phyloP scores from a whole-genome alignment of 2,888 invertebrate species.

The Pseudoips prasinana region DNA sequence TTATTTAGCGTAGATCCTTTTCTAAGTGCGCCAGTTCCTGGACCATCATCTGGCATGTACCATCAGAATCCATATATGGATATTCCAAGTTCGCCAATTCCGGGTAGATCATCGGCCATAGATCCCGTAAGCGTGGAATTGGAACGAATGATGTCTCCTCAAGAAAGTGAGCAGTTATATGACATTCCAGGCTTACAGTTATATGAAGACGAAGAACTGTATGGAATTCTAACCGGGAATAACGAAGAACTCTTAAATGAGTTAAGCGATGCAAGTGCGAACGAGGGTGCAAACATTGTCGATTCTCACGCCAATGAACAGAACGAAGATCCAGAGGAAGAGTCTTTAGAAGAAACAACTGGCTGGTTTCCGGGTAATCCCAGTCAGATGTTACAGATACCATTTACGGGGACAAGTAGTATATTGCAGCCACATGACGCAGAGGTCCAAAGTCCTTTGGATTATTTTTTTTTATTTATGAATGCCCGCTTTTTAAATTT shows the following conservation, averaged over 20 bases:
- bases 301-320: slow-evolving; percentile 19
- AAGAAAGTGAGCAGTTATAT: slow-evolving; percentile 18
- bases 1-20: slow-evolving; percentile 17
- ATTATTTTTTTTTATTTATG: slow-evolving; percentile 23
- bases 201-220: slow-evolving; percentile 19
- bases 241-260: slow-evolving; percentile 12
- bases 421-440: slow-evolving; percentile 25
- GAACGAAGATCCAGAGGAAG: slow-evolving; percentile 18
- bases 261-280: slow-evolving; percentile 13
- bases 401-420: slow-evolving; percentile 25
- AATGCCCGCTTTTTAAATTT: slow-evolving; percentile 18
- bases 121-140: slow-evolving; percentile 20
- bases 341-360: slow-evolving; percentile 17
- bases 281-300: slow-evolving; percentile 18
- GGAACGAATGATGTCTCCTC: slow-evolving; percentile 21
- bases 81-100: slow-evolving; percentile 21
- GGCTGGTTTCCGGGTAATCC: slow-evolving; percentile 25
- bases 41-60: slow-evolving; percentile 18
- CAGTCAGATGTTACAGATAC: slow-evolving; percentile 18
- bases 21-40: slow-evolving; percentile 16
- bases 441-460: slow-evolving; percentile 19
- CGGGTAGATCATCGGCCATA: slow-evolving; percentile 20
- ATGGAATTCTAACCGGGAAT: slow-evolving; percentile 17
- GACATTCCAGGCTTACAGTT: slow-evolving; percentile 18
- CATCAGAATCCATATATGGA: slow-evolving; percentile 20